phyloP scores from a whole-genome alignment of 1,140 invertebrate species.

The Drosophila nannoptera region DNA sequence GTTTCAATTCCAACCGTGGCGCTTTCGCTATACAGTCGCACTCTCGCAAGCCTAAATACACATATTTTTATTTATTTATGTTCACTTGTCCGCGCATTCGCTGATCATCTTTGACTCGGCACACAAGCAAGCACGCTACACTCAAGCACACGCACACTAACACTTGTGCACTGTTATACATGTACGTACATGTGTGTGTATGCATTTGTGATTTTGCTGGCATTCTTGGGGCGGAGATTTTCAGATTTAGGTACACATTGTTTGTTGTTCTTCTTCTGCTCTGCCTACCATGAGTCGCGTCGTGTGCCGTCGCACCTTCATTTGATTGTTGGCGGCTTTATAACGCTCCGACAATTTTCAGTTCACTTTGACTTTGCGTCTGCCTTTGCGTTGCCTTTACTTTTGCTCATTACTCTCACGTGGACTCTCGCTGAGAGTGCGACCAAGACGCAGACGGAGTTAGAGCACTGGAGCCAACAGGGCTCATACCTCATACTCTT shows the following conservation, averaged over 20 bases:
- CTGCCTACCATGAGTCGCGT: conserved; percentile 27
- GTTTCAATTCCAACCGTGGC: conserved; percentile 45
- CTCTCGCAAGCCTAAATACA: conserved; percentile 9
- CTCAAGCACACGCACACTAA: neutral
- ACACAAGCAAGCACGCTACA: conserved; percentile 8
- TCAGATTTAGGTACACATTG: conserved; percentile 41
- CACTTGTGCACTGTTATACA: neutral
- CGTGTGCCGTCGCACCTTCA: conserved; percentile 25
- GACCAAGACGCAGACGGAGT: too few species aligned
- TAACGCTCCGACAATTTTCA: conserved; percentile 52
- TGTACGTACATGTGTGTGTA: neutral
- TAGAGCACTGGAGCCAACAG: conserved; percentile 1
- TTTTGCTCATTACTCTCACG: conserved; percentile 53
- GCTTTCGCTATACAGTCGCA: conserved; percentile 17
- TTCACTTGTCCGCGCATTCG: conserved; percentile 39
- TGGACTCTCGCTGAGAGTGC: conserved; percentile 40
- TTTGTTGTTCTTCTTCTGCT: conserved; percentile 12
- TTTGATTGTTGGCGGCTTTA: conserved; percentile 52
- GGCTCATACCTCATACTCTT: conserved; percentile 15
- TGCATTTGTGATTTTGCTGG: conserved; percentile 41
- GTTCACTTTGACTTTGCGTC: conserved; percentile 44
- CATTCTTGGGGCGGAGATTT: conserved; percentile 48
- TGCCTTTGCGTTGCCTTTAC: conserved; percentile 40
- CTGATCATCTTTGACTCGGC: conserved; percentile 43
- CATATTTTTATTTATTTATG: conserved; percentile 29